Evolutionary conservation across 2,888 invertebrate genomes (phyloP).

Genomic region (Trilocha varians): DNA sequence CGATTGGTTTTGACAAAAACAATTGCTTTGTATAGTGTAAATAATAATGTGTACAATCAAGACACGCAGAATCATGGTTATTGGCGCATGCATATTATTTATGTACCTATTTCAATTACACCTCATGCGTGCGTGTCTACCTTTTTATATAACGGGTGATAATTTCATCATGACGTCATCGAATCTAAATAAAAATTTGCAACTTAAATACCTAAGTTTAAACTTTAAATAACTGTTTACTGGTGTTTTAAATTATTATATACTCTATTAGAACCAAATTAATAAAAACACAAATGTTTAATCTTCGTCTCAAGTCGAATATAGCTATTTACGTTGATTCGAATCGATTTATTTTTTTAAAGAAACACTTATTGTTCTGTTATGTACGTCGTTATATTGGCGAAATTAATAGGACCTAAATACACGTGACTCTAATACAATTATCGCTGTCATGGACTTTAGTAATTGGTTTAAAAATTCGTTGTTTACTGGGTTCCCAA

Average conservation of each 20-base stretch:
- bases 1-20: no score
- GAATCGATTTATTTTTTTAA: no score
- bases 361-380: no score
- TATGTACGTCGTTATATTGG: no score
- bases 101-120: slow-evolving; percentile 26
- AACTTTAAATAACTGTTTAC: no score
- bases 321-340: no score
- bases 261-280: no score
- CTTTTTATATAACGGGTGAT: slow-evolving; percentile 59
- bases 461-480: slow-evolving; percentile 53
- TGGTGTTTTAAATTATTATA: no score
- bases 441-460: slow-evolving; percentile 31
- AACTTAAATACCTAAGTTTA: no score
- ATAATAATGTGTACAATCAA: neutral
- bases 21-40: neutral
- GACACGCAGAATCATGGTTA: neutral
- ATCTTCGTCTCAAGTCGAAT: no score
- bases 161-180: slow-evolving; percentile 54
- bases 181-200: slow-evolving; percentile 27
- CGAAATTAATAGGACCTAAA: no score
- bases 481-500: slow-evolving; percentile 44
- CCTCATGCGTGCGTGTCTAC: slow-evolving; percentile 48
- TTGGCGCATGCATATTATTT: slow-evolving; percentile 15
- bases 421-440: slow-evolving; percentile 22
- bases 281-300: no score